Evolutionary conservation across 2,113 vertebrate genomes (phyloP).

Genomic region (Solea senegalensis): DNA sequence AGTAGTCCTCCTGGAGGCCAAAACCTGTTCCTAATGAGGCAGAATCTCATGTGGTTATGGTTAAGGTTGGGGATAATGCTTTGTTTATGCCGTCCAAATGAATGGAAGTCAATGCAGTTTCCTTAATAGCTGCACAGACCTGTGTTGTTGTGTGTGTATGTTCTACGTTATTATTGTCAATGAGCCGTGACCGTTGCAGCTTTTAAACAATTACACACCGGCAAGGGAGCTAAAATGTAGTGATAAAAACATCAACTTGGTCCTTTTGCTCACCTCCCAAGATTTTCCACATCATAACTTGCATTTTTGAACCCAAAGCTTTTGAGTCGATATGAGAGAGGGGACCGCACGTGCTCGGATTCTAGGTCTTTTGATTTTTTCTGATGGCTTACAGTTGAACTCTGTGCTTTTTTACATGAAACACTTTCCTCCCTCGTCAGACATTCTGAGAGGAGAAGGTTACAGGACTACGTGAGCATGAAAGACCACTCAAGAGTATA

Average conservation of each 20-base stretch:
- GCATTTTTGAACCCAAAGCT: conserved; percentile 26
- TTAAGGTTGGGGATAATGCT: too few relatives aligned
- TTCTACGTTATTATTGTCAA: background rate
- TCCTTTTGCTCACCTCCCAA: background rate
- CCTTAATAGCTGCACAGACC: too few relatives aligned
- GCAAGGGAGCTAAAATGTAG: background rate
- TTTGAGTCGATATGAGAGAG: conserved; percentile 34
- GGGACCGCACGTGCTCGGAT: conserved; percentile 22
- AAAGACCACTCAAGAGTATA: conserved; percentile 39
- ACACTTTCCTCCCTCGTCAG: conserved; percentile 30
- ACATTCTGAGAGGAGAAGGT: conserved; percentile 45
- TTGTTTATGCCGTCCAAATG: too few relatives aligned
- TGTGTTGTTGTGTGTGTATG: too few relatives aligned
- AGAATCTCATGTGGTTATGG: too few relatives aligned
- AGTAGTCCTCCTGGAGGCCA: too few relatives aligned
- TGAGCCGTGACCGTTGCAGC: too few relatives aligned
- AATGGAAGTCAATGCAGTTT: too few relatives aligned
- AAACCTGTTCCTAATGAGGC: too few relatives aligned
- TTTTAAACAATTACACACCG: too few relatives aligned
- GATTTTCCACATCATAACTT: conserved; percentile 1
- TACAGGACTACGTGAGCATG: conserved; percentile 40
- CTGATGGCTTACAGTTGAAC: conserved; percentile 44
- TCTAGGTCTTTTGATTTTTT: conserved; percentile 45
- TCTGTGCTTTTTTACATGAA: conserved; percentile 43
- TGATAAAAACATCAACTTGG: background rate